phyloP scores from a whole-genome alignment of 1,140 invertebrate genomes.

The Oryctes rhinoceros region DNA sequence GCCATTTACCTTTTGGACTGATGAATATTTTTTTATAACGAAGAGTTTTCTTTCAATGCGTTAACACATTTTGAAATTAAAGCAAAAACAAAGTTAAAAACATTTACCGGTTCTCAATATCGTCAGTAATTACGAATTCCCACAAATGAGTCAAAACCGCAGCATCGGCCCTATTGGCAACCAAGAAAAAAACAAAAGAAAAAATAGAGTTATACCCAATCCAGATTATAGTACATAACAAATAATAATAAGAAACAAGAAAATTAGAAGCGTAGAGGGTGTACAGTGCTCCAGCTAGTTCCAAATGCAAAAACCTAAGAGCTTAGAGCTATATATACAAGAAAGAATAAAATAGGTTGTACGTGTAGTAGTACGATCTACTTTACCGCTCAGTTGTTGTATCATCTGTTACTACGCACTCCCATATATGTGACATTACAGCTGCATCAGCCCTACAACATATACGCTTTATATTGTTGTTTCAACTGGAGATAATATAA shows the following conservation, averaged over 20 bases:
- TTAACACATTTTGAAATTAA: not conserved
- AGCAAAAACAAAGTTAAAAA: conserved; percentile 20
- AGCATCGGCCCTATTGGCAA: conserved; percentile 86
- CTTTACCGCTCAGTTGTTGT: conserved; percentile 61
- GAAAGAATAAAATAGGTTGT: conserved; percentile 19
- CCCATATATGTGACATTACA: conserved; percentile 90
- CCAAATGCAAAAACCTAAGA: conserved; percentile 33
- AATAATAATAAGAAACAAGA: conserved; percentile 11
- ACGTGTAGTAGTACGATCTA: not conserved
- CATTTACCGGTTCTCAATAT: conserved; percentile 79
- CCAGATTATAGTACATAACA: conserved; percentile 43
- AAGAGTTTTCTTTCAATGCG: not conserved
- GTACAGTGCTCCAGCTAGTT: conserved; percentile 20
- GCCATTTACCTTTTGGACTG: too few relatives aligned
- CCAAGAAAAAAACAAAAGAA: conserved; percentile 48
- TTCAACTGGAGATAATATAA: not conserved
- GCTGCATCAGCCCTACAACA: conserved; percentile 88
- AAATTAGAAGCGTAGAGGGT: conserved; percentile 15
- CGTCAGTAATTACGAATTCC: conserved; percentile 87
- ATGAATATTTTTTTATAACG: too few relatives aligned
- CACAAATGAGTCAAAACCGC: conserved; percentile 93
- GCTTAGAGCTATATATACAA: conserved; percentile 23
- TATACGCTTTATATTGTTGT: conserved; percentile 14
- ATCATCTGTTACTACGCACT: conserved; percentile 79
- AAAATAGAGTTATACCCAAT: conserved; percentile 44